Evolutionary conservation across 2,888 invertebrate species (phyloP).

Genomic region (Torymus texanus): DNA sequence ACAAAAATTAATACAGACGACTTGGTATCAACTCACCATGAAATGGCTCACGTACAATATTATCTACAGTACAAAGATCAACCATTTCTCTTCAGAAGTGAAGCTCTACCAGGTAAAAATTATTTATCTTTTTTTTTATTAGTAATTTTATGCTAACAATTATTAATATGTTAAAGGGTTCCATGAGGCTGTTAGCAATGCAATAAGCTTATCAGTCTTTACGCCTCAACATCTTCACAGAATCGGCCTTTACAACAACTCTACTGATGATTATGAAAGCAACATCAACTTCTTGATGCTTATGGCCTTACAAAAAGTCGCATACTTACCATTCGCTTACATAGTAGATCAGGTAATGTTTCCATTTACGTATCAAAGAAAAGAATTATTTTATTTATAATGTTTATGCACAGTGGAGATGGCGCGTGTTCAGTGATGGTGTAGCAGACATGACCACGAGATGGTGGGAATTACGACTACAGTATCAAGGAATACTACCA

Average conservation of each 20-base stretch:
- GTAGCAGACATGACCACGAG: constrained; percentile 83
- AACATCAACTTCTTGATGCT: constrained; percentile 87
- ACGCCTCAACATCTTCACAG: constrained; percentile 86
- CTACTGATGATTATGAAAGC: constrained; percentile 81
- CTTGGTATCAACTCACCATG: constrained; percentile 86
- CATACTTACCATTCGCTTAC: constrained; percentile 87
- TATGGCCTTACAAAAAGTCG: constrained; percentile 87
- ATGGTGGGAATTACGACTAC: constrained; percentile 86
- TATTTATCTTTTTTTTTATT: background rate
- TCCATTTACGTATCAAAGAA: too few relatives aligned
- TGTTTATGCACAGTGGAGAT: constrained; percentile 81
- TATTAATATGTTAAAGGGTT: constrained; percentile 79
- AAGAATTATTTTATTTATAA: too few relatives aligned
- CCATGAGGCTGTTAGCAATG: constrained; percentile 90
- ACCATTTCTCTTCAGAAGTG: constrained; percentile 85
- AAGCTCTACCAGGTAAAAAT: constrained; percentile 85
- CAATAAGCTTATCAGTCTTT: constrained; percentile 85
- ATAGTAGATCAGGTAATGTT: constrained; percentile 83
- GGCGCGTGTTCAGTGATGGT: constrained; percentile 86
- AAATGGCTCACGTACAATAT: constrained; percentile 90
- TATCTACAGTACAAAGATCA: constrained; percentile 87
- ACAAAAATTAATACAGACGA: constrained; percentile 87
- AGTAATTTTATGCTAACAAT: background rate
- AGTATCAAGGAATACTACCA: constrained; percentile 85
- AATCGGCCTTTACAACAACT: constrained; percentile 83